phyloP scores from a whole-genome alignment of 2,113 vertebrate genomes.

The Chlorocebus sabaeus region DNA sequence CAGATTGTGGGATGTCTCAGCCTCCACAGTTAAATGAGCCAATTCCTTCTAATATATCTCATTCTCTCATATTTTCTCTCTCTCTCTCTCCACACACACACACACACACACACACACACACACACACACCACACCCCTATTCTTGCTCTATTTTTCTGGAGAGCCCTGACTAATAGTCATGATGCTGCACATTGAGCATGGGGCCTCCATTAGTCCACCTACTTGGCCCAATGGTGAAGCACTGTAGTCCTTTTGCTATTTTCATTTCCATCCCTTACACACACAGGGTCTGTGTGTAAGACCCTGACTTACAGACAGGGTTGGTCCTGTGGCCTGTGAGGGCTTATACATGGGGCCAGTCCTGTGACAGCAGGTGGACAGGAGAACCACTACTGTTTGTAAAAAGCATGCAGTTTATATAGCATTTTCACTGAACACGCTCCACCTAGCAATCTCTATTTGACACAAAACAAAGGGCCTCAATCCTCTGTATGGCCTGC shows the following conservation, averaged over 20 bases:
- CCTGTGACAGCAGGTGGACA: too few species aligned
- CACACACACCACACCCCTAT: not conserved
- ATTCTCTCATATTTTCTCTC: not conserved
- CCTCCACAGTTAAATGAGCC: not conserved
- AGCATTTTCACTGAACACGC: too few species aligned
- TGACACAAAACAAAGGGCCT: too few species aligned
- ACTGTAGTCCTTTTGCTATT: not conserved
- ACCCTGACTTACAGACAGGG: too few species aligned
- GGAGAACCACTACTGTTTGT: too few species aligned
- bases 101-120: not conserved
- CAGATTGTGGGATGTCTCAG: not conserved
- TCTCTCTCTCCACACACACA: not conserved
- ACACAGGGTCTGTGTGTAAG: too few species aligned
- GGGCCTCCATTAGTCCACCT: not conserved
- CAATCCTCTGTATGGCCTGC: too few species aligned
- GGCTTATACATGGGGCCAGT: too few species aligned
- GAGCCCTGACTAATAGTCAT: not conserved
- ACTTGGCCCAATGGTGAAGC: not conserved
- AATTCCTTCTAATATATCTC: not conserved
- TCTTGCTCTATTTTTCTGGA: not conserved
- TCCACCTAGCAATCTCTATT: too few species aligned
- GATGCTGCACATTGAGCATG: not conserved
- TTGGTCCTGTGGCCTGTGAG: too few species aligned
- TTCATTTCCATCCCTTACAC: not conserved
- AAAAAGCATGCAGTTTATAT: too few species aligned